Conservation (phyloP, 2,888 invertebrate genomes). For the Drosophila nr. perissopoda region DNA sequence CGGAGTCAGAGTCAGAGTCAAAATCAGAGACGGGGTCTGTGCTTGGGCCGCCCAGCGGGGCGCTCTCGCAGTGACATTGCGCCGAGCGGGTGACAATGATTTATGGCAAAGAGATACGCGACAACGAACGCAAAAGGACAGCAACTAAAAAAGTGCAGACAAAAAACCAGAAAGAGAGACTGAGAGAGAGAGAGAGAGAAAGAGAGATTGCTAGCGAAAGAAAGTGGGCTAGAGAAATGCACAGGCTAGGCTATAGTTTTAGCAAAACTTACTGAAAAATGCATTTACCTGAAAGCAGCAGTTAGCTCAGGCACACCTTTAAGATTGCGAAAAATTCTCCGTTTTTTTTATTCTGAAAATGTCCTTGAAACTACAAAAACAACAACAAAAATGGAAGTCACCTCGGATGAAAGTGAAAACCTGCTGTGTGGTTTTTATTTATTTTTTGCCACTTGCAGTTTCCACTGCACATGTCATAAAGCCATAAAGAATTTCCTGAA, state of each 20-base stretch:
- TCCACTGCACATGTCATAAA: conserved; percentile 63
- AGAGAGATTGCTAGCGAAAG: conserved; percentile 1
- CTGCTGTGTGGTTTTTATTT: conserved; percentile 64
- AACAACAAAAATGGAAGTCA: conserved; percentile 26
- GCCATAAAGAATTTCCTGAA: conserved; percentile 53
- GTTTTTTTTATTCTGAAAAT: conserved; percentile 66
- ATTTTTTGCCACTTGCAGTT: conserved; percentile 64
- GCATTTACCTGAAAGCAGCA: conserved; percentile 34
- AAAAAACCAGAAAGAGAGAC: conserved; percentile 11
- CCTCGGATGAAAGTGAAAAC: conserved; percentile 64
- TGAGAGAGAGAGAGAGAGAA: conserved; percentile 4
- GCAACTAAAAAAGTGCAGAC: conserved; percentile 50
- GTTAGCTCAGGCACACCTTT: conserved; percentile 27
- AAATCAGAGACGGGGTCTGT: conserved; percentile 17
- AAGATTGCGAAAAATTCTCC: conserved; percentile 14
- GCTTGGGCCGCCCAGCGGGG: conserved; percentile 77
- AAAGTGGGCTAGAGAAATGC: conserved; percentile 37
- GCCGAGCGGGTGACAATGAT: conserved; percentile 84
- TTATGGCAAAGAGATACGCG: conserved; percentile 83
- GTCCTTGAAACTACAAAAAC: conserved; percentile 80
- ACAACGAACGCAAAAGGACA: conserved; percentile 77
- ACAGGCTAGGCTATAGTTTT: conserved; percentile 4
- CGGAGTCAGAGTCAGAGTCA: conserved; percentile 18
- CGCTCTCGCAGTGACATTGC: conserved; percentile 82
- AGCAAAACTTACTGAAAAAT: conserved; percentile 30